Evolutionary conservation across 2,113 vertebrate species (phyloP).

Genomic region (Bungarus multicinctus): DNA sequence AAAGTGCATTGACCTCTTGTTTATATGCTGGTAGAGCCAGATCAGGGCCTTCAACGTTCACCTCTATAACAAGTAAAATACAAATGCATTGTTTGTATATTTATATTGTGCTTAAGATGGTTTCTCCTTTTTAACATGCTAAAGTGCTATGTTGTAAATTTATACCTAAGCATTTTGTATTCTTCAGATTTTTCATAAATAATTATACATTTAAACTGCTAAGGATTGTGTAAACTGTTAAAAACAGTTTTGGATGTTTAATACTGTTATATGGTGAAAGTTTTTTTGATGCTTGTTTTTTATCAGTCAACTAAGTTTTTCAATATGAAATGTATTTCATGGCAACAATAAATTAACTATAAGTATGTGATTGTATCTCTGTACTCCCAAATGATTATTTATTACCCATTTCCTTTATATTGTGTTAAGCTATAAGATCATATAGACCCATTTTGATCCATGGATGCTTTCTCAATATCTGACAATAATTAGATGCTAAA

Average conservation of each 20-base stretch:
- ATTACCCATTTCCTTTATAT: background rate
- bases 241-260: background rate
- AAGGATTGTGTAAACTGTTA: background rate
- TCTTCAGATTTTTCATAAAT: constrained; percentile 1
- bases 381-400: background rate
- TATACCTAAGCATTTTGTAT: background rate
- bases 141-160: background rate
- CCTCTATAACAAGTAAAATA: background rate
- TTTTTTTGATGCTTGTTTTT: background rate
- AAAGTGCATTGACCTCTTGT: background rate
- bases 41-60: background rate
- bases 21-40: background rate
- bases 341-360: background rate
- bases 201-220: background rate
- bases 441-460: background rate
- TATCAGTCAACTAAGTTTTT: background rate
- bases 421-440: background rate
- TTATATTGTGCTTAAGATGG: background rate
- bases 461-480: background rate
- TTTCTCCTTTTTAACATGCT: background rate
- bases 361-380: background rate
- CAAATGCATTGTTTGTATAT: background rate
- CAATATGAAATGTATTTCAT: background rate
- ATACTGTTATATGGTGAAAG: background rate
- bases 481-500: background rate